Base-by-base conservation (phyloP, 2,797 vertebrate genomes). In the Anabacerthia variegaticeps region DNA sequence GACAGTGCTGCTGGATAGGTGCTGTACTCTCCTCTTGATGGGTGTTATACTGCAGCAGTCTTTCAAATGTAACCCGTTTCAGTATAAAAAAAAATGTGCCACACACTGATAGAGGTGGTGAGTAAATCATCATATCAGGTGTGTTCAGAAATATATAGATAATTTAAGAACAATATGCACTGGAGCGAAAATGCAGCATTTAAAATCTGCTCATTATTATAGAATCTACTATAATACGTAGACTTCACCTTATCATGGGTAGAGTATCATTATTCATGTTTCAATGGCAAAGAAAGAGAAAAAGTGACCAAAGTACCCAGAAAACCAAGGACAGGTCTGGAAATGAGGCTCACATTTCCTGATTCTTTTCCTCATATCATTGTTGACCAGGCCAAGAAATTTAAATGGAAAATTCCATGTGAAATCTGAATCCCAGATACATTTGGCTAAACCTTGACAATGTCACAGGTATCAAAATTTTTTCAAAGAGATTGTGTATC, bases 401-500 rank as follows among this genome's bases (percentile, higher is more conserved):
- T 63, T 49, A 73, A 79, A 54, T 41, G 6, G 3, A 4, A 58
- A 89, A 71, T 9, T 44, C 43, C 13, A 12, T 39, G 28, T 34
- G 19, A 93, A 89, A 75, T 41, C 12, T 59, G 34, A 89, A 71
- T 3, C 2, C 4, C 24, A 30, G 13, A 3, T 52, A 27, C 13
- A 23, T 74, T 74, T 67, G 24, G 32, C 27, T 61, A 79, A 85
- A 67, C 2, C 8, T 79, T 67, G 5, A 2, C 15, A 48, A 21
- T 24, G 14, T 18, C 3, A 4, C 14, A 63, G 14, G 7, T 44
- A 71, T 12, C 8, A 69, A 20, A 3, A 52, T 24, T 32, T 81
- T 66, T 65, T 58, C 4, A 1, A 37, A 75, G 48, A 63, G 9
- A 5, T 48, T 1, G 0, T 36, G 2, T 36, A 30, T 26, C 10